Evolutionary conservation across 2,888 invertebrate species (phyloP).

Genomic region (Linyphia triangularis): DNA sequence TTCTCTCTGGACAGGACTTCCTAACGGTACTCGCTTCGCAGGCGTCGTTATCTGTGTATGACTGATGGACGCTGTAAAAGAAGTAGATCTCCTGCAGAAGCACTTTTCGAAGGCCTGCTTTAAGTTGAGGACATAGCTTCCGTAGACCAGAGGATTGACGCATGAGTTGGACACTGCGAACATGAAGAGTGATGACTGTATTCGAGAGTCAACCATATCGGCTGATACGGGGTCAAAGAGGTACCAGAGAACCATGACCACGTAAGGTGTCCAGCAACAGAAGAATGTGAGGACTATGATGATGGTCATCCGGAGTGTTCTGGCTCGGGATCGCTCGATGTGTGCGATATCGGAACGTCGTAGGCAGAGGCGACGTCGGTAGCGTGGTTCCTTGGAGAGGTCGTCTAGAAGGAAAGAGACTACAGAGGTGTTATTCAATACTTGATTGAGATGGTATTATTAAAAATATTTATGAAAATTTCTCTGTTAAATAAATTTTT

Average conservation of each 20-base stretch:
- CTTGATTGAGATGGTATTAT: no score
- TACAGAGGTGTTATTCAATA: constrained; percentile 36
- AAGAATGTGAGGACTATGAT: constrained; percentile 88
- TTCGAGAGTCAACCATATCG: constrained; percentile 82
- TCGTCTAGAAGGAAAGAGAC: constrained; percentile 64
- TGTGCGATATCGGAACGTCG: constrained; percentile 86
- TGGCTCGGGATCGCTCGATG: constrained; percentile 85
- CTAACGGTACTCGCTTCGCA: not conserved
- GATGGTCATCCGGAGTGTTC: constrained; percentile 88
- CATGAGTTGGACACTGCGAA: constrained; percentile 91
- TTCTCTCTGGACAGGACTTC: not conserved
- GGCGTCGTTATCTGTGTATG: constrained; percentile 57
- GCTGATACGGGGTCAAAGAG: constrained; percentile 85
- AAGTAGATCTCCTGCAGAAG: not conserved
- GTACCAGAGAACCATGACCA: constrained; percentile 87
- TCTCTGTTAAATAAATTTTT: no score
- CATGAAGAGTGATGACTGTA: constrained; percentile 82
- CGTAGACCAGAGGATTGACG: constrained; percentile 90
- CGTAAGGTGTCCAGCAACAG: constrained; percentile 89
- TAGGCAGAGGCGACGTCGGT: constrained; percentile 82
- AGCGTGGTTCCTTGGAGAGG: constrained; percentile 26
- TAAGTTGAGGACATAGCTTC: constrained; percentile 83
- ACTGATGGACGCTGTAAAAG: not conserved
- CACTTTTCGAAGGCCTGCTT: constrained; percentile 33
- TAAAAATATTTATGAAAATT: no score